Conservation (phyloP, 2,113 vertebrate genomes). For the Felis catus region F.catus_Fca126_mat1.0 CM031425.1:27388001-27388500, state of each 20-base stretch:
- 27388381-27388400: slow-evolving; percentile 27
- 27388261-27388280: slow-evolving; percentile 38
- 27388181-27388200: neutral
- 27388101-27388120: too few species aligned
- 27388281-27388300: neutral
- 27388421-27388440: slow-evolving; percentile 34
- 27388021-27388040: too few species aligned
- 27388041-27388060: too few species aligned
- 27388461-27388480: slow-evolving; percentile 27
- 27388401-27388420: neutral
- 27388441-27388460: slow-evolving; percentile 12
- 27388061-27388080: too few species aligned
- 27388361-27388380: slow-evolving; percentile 24
- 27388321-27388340: slow-evolving; percentile 10
- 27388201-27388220: neutral
- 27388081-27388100: too few species aligned
- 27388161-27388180: slow-evolving; percentile 33
- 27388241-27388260: slow-evolving; percentile 19
- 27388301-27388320: slow-evolving; percentile 24
- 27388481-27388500: slow-evolving; percentile 32
- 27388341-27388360: slow-evolving; percentile 36
- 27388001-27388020: too few species aligned
- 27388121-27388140: slow-evolving; percentile 34
- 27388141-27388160: neutral
- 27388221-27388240: slow-evolving; percentile 16